phyloP scores from a whole-genome alignment of 2,888 invertebrate species.

The Emmelina monodactyla region DNA sequence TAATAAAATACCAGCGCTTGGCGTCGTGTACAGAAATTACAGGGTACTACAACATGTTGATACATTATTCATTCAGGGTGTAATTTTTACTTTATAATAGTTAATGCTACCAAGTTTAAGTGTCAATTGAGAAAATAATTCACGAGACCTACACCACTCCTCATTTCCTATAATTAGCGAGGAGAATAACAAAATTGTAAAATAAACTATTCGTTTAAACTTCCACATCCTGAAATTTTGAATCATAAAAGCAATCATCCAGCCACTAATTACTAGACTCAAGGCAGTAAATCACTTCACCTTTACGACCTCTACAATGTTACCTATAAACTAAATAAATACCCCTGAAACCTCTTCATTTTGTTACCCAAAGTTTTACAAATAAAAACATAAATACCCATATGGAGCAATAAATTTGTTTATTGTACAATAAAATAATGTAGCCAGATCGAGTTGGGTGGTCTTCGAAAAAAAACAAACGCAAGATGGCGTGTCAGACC shows the following conservation, averaged over 20 bases:
- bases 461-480: constrained; percentile 49
- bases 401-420: constrained; percentile 65
- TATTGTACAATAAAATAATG: constrained; percentile 66
- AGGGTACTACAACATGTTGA: constrained; percentile 15
- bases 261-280: too few species aligned
- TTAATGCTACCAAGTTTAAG: background rate
- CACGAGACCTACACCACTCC: too few species aligned
- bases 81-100: background rate
- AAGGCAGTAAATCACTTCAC: background rate
- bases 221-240: too few species aligned
- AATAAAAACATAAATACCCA: constrained; percentile 62
- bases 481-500: constrained; percentile 40
- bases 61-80: constrained; percentile 21
- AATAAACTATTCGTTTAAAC: too few species aligned
- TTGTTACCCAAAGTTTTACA: constrained; percentile 29
- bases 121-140: too few species aligned
- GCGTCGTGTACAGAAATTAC: constrained; percentile 10
- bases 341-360: background rate
- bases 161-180: too few species aligned
- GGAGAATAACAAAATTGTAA: too few species aligned
- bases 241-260: too few species aligned
- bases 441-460: constrained; percentile 57
- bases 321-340: background rate
- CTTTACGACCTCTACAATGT: background rate
- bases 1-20: constrained; percentile 23